phyloP scores from a whole-genome alignment of 2,797 vertebrate species.

The Trematomus bernacchii region DNA sequence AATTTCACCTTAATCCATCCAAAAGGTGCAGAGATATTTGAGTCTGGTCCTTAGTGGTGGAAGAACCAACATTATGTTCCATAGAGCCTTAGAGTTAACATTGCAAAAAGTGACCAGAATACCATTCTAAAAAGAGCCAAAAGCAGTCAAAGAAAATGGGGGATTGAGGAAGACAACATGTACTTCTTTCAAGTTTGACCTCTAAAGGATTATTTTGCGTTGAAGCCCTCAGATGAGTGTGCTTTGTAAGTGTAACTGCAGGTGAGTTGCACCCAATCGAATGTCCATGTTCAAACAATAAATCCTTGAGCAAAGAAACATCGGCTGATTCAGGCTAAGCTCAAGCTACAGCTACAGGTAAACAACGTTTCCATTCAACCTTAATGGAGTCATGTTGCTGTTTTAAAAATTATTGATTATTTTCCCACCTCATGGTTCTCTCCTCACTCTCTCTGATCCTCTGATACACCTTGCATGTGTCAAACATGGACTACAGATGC shows the following conservation, averaged over 20 bases:
- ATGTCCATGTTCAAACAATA: conserved; percentile 43
- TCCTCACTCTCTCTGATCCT: conserved; percentile 15
- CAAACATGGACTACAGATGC: conserved; percentile 16
- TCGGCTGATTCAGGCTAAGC: conserved; percentile 11
- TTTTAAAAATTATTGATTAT: conserved; percentile 52
- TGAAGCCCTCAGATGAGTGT: not conserved
- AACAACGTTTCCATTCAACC: conserved; percentile 65
- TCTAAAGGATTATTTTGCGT: not conserved
- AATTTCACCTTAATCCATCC: not conserved
- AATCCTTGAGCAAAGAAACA: conserved; percentile 55
- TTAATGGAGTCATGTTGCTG: conserved; percentile 56
- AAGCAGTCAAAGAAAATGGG: not conserved
- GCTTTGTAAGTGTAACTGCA: conserved; percentile 2
- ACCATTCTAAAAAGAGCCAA: not conserved
- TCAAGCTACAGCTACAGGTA: conserved; percentile 47
- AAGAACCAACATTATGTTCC: not conserved
- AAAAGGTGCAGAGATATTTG: not conserved
- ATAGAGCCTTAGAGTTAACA: no score
- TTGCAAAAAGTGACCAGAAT: not conserved
- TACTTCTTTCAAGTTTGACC: not conserved
- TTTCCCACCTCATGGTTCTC: conserved; percentile 36
- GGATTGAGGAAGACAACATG: not conserved
- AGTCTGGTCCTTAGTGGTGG: not conserved
- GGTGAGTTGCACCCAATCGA: conserved; percentile 41
- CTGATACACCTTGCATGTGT: conserved; percentile 7